These are phyloP conservation scores for Neoarius graeffei DNA, from an alignment of 2,113 vertebrate species.

Conservation along the genomic window DNA sequence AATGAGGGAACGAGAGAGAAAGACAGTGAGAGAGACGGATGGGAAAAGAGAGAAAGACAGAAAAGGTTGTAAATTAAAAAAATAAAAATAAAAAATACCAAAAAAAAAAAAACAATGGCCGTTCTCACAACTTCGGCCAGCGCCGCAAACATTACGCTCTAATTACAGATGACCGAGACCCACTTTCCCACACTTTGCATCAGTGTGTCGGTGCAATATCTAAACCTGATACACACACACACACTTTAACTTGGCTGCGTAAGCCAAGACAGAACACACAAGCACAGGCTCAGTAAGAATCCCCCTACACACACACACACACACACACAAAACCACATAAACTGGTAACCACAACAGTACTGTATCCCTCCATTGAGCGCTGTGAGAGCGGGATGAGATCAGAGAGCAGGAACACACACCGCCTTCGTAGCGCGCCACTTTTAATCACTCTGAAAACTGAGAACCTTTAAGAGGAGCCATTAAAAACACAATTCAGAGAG, in stretches of 20 bases:
- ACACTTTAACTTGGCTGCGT: conserved; percentile 1
- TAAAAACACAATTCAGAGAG: conserved; percentile 44
- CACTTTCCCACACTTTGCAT: conserved; percentile 21
- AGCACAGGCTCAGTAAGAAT: conserved; percentile 36
- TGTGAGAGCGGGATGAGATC: conserved; percentile 42
- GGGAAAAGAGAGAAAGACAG: conserved; percentile 13
- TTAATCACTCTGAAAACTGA: conserved; percentile 49
- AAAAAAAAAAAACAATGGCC: background rate
- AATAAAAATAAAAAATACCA: background rate
- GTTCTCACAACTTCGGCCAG: conserved; percentile 23
- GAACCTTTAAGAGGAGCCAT: conserved; percentile 47
- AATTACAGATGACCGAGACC: conserved; percentile 14
- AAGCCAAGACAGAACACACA: conserved; percentile 16
- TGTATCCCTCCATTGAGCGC: conserved; percentile 24
- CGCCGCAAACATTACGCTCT: conserved; percentile 9
- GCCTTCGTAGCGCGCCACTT: conserved; percentile 29
- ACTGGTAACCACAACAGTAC: conserved; percentile 47
- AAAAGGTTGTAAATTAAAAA: conserved; percentile 21
- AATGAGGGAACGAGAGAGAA: background rate
- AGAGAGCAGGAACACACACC: conserved; percentile 45
- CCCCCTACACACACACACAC: conserved; percentile 15
- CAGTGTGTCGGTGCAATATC: conserved; percentile 8
- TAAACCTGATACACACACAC: conserved; percentile 19
- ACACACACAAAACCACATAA: conserved; percentile 28
- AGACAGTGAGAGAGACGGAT: background rate